A percentile compares a stretch with the other conserved stretches of the same genome.
These are phyloP conservation scores for Thysanoteuthis rhombus DNA, from an alignment of 2,888 invertebrate species.

Conservation along the genomic window DNA sequence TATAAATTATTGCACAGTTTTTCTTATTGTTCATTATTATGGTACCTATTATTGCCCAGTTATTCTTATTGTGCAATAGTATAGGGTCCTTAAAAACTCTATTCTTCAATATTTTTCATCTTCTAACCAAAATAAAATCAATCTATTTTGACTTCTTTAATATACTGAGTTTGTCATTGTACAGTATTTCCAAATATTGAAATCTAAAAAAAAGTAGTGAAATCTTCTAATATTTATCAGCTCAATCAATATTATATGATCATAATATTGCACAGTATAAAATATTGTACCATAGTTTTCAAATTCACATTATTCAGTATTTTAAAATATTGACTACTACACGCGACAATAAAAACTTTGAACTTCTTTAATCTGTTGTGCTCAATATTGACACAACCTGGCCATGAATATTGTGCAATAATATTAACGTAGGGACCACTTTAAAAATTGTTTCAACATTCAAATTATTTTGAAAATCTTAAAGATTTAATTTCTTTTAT, in stretches of 20 bases:
- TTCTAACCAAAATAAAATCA: neutral
- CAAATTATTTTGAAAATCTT: too few relatives aligned
- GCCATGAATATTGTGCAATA: too few relatives aligned
- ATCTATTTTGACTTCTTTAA: neutral
- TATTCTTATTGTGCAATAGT: neutral
- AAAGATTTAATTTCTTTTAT: too few relatives aligned
- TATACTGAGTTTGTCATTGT: neutral
- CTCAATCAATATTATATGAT: neutral
- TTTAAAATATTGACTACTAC: neutral
- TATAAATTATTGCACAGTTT: neutral
- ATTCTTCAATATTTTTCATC: neutral
- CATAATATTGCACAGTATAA: neutral
- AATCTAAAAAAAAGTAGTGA: neutral
- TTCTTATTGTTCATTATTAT: neutral
- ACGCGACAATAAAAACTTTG: neutral
- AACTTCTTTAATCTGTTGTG: neutral
- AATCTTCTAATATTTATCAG: neutral
- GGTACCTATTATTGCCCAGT: neutral
- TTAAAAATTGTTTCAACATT: too few relatives aligned
- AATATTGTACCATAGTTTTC: neutral
- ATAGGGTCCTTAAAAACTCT: neutral
- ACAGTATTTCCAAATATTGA: neutral
- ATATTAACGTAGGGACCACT: too few relatives aligned
- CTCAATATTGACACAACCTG: neutral
- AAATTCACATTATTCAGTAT: neutral